Base-by-base conservation (phyloP, 2,113 vertebrate genomes). In the Dermatemys mawii region DNA sequence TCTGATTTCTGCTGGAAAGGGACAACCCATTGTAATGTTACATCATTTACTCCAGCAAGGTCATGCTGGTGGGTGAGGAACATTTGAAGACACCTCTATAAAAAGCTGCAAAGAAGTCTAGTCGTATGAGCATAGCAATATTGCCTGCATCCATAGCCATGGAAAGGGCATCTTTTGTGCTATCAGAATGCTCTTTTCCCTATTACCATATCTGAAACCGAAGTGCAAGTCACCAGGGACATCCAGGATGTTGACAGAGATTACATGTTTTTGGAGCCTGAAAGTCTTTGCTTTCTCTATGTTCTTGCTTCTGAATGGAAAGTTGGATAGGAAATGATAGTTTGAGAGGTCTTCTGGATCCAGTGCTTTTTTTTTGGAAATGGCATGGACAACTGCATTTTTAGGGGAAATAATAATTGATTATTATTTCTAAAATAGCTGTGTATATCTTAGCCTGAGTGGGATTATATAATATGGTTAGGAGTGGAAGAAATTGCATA, bases 21-120 rank as follows among this genome's bases (percentile, higher is more conserved):
- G 5, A 24, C 73, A 75, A 26, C 11, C 22, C 81, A 81, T 91
- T 90, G 44, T 57, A 90, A 89, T 49, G 89, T 92, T 97, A 86
- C 93, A 82, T 93, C 96, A 96, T 41, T 86, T 79, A 49, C 27
- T 96, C 86, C 93, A 93, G 91, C 76, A 80, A 21, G 11, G 54
- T 94, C 92, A 90, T 82, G 84, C 91, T 84, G 86, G 16, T 80
- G 19, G 27, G 13, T 73, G 87, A 87, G 27, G 21, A 75, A 44
- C 76, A 89, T 70, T 60, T 86, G 78, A 49, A 85, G 93, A 14
- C 16, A 55, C 12, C 41, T 46, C 41, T 32, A 89, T 93, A 89
- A 92, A 94, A 92, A 94, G 14, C 60, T 96, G 76, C 26, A 87
- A 70, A 81, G 84, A 87, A 63, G 44, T 82, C 44, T 89, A 89